Conservation (phyloP, 2,888 invertebrate species). For the Mayetiola destructor region DNA sequence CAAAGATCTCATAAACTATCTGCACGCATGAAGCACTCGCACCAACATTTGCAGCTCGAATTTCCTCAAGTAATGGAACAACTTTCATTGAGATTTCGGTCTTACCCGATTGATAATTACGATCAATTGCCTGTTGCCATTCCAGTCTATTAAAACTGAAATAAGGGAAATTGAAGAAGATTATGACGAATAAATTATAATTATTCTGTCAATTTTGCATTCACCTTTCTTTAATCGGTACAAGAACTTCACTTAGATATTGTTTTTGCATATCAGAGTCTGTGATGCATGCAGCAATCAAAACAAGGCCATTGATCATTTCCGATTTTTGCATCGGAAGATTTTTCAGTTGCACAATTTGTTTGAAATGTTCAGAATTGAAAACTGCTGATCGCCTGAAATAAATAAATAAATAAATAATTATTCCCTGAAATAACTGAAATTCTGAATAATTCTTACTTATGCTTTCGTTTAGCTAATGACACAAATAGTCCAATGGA, state of each 20-base stretch:
- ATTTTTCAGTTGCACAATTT: slow-evolving; percentile 15
- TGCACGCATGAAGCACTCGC: neutral
- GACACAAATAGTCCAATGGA: slow-evolving; percentile 44
- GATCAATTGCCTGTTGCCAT: slow-evolving; percentile 13
- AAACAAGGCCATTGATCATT: slow-evolving; percentile 15
- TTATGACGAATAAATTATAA: neutral
- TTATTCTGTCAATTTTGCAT: neutral
- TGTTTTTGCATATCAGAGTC: slow-evolving; percentile 14
- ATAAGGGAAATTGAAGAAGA: neutral
- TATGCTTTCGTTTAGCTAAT: slow-evolving; percentile 14
- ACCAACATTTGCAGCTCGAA: slow-evolving; percentile 14
- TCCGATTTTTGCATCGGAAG: slow-evolving; percentile 13
- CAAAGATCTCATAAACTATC: slow-evolving; percentile 14
- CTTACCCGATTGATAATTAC: slow-evolving; percentile 9
- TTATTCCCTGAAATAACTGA: neutral
- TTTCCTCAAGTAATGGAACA: slow-evolving; percentile 14
- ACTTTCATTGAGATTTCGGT: slow-evolving; percentile 2
- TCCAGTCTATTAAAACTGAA: slow-evolving; percentile 9
- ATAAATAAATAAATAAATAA: neutral
- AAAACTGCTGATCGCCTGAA: slow-evolving; percentile 15
- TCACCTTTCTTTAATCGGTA: slow-evolving; percentile 15
- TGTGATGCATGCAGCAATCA: slow-evolving; percentile 10
- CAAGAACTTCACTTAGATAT: slow-evolving; percentile 15
- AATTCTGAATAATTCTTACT: slow-evolving; percentile 8
- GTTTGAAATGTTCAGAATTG: slow-evolving; percentile 16